A percentile compares a stretch with the other conserved stretches of the same genome.
These are phyloP conservation scores for Zelleria hepariella DNA, from an alignment of 2,888 invertebrate genomes.

Conservation along the genomic window DNA sequence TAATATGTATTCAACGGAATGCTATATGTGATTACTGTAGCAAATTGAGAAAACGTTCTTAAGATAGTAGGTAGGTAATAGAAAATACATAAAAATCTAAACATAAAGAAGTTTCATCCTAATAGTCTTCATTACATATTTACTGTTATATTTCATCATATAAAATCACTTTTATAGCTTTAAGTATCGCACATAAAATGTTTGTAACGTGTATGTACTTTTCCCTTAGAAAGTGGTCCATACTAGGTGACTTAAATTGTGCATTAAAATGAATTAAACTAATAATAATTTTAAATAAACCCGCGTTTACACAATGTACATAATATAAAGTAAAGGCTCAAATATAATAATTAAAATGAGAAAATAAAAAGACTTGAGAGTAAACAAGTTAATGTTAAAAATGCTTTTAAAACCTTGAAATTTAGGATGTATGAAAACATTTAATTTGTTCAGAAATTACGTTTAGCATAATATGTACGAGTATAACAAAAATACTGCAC, in stretches of 20 bases:
- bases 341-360: slow-evolving; percentile 49
- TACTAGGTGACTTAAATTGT: slow-evolving; percentile 69
- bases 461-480: slow-evolving; percentile 15
- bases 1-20: too few relatives aligned
- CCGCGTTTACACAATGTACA: slow-evolving; percentile 30
- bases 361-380: slow-evolving; percentile 59
- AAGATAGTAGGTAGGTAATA: not conserved
- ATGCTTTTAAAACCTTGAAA: slow-evolving; percentile 40
- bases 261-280: slow-evolving; percentile 62
- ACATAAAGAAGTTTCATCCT: not conserved
- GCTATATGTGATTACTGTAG: too few relatives aligned
- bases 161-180: slow-evolving; percentile 12
- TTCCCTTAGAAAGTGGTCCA: slow-evolving; percentile 68
- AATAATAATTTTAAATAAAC: slow-evolving; percentile 36
- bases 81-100: not conserved
- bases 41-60: too few relatives aligned
- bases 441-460: slow-evolving; percentile 28
- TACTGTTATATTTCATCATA: slow-evolving; percentile 19
- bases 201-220: slow-evolving; percentile 20
- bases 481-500: not conserved
- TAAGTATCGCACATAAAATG: slow-evolving; percentile 13
- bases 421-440: slow-evolving; percentile 52
- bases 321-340: slow-evolving; percentile 64
- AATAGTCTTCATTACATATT: slow-evolving; percentile 7
- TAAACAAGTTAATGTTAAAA: slow-evolving; percentile 37